Conservation (phyloP, 2,888 invertebrate species). For the Apodemia duryi region DNA sequence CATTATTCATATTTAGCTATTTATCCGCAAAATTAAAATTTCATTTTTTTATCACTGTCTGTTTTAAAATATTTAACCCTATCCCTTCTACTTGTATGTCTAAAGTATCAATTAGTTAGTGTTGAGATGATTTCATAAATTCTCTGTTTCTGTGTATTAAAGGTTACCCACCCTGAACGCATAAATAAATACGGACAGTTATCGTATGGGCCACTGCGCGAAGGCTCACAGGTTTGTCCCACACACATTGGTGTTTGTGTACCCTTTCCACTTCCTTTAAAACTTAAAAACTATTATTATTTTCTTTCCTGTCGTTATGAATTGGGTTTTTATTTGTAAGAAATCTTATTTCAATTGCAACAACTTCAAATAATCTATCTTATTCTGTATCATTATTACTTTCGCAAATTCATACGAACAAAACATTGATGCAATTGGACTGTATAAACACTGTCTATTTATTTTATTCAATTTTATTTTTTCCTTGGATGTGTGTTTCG, state of each 20-base stretch:
- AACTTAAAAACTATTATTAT: slow-evolving; percentile 36
- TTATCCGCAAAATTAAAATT: slow-evolving; percentile 37
- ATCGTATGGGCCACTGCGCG: slow-evolving; percentile 83
- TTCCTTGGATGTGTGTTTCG: slow-evolving; percentile 43
- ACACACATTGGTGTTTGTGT: slow-evolving; percentile 76
- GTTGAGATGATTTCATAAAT: slow-evolving; percentile 48
- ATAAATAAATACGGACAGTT: slow-evolving; percentile 82
- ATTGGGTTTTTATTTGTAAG: slow-evolving; percentile 20
- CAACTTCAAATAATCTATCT: slow-evolving; percentile 1
- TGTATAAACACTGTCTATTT: slow-evolving; percentile 49
- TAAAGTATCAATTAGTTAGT: slow-evolving; percentile 47
- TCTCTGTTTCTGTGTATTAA: slow-evolving; percentile 80
- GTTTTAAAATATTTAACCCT: slow-evolving; percentile 45
- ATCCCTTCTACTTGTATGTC: slow-evolving; percentile 57
- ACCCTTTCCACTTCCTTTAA: slow-evolving; percentile 63
- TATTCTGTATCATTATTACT: slow-evolving; percentile 35
- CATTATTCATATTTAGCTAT: slow-evolving; percentile 39
- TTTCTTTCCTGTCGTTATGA: slow-evolving; percentile 38
- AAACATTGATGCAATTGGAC: slow-evolving; percentile 56
- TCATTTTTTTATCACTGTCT: slow-evolving; percentile 30
- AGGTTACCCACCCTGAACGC: slow-evolving; percentile 83
- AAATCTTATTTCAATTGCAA: slow-evolving; percentile 12
- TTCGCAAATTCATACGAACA: slow-evolving; percentile 17
- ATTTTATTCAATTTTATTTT: slow-evolving; percentile 38
- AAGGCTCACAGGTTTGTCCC: slow-evolving; percentile 82